Evolutionary conservation across 2,797 vertebrate species (phyloP).

Genomic region (Vireo griseus): DNA sequence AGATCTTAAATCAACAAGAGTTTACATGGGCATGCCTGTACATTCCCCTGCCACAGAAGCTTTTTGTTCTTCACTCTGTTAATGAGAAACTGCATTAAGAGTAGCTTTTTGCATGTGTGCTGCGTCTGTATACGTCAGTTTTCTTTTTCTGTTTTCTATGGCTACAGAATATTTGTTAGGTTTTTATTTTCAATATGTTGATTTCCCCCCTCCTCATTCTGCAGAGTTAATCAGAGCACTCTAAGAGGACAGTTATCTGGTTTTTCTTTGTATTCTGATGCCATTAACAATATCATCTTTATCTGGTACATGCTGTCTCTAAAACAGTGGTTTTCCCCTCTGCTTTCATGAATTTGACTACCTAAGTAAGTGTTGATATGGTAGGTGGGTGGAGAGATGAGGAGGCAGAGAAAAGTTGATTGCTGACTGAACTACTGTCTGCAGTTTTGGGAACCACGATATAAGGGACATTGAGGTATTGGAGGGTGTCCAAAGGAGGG

Average conservation of each 20-base stretch:
- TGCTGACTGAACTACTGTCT: background rate
- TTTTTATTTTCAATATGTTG: background rate
- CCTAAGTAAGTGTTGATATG: background rate
- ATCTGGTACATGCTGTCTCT: background rate
- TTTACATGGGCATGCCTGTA: background rate
- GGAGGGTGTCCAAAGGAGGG: background rate
- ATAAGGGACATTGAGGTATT: background rate
- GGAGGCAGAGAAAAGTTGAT: background rate
- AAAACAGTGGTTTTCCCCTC: background rate
- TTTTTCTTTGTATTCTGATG: conserved; percentile 1
- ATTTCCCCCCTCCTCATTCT: background rate
- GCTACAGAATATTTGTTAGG: background rate
- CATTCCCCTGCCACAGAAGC: background rate
- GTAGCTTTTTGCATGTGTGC: background rate
- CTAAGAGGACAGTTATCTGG: conserved; percentile 32
- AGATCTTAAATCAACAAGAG: background rate
- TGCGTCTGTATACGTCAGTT: background rate
- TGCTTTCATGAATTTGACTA: background rate
- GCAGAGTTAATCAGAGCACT: conserved; percentile 44
- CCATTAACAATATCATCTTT: background rate
- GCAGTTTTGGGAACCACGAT: background rate
- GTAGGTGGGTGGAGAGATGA: background rate
- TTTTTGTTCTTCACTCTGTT: background rate
- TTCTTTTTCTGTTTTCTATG: background rate
- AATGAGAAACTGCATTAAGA: background rate